A percentile compares a stretch with the other conserved stretches of the same genome.
Conservation (phyloP, 2,888 invertebrate genomes). For the Caenorhabditis plicata region DNA sequence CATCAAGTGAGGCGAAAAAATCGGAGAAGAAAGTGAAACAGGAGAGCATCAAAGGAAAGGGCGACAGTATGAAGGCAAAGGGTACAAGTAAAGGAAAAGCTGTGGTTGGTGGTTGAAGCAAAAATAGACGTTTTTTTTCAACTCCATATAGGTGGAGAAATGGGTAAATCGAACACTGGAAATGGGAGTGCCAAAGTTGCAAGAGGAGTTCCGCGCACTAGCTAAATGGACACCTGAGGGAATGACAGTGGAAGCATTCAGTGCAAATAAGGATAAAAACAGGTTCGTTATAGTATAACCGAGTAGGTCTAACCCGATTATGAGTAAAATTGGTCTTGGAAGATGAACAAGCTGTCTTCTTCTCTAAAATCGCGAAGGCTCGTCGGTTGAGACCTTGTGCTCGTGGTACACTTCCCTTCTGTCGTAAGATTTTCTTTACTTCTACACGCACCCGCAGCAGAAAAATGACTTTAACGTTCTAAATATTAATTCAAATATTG, state of each 20-base stretch:
- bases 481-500: too few species aligned
- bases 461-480: too few species aligned
- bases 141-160: conserved; percentile 38
- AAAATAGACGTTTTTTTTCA: conserved; percentile 2
- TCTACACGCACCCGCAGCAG: too few species aligned
- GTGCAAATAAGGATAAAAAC: conserved; percentile 40
- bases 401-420: too few species aligned
- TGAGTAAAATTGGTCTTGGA: too few species aligned
- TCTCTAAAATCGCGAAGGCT: too few species aligned
- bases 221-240: conserved; percentile 46
- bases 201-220: conserved; percentile 44
- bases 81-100: conserved; percentile 1
- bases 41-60: background rate
- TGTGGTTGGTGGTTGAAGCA: background rate
- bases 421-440: too few species aligned
- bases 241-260: conserved; percentile 40
- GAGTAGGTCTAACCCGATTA: background rate
- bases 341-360: too few species aligned
- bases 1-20: background rate
- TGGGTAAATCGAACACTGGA: conserved; percentile 43
- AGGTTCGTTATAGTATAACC: conserved; percentile 5
- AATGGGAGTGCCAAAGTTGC: conserved; percentile 35
- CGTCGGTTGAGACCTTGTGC: too few species aligned
- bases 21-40: background rate
- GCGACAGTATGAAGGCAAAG: conserved; percentile 6